Base-by-base conservation (phyloP, 2,113 vertebrate species). In the Zonotrichia leucophrys region DNA sequence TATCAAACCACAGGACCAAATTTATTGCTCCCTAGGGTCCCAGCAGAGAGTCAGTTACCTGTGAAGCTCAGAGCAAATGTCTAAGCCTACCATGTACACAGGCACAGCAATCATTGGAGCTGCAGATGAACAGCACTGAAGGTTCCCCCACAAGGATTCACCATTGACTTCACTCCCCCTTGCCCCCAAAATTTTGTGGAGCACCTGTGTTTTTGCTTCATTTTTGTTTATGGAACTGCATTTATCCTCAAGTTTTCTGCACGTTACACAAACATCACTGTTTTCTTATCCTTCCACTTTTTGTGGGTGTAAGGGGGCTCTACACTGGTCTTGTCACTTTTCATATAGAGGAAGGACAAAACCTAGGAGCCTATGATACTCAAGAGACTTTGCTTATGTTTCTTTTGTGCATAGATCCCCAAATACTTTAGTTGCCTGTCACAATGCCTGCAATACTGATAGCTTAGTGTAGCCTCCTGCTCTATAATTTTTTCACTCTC, bases 261-360 rank as follows among this genome's bases (percentile, higher is more conserved):
- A 31, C 0, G 0, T 30, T 37, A n/a, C 22, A 41, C 2, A 60
- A 37, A 56, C 73, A 9, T 52, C 21, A 42, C 5, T 27, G 8
- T 62, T 78, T 92, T 69, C 20, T 76, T 24, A 31, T 81, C 9
- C 11, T 78, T 72, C 10, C 9, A 7, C 12, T 4, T 69, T 87
- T 69, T 56, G 33, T 19, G 23, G 10, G 7, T 69, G 11, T 41
- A 53, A 89, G 10, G 10, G 49, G 17, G 14, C 20, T n/a, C 46
- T 49, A 33, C 12, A 16, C 4, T 20, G 33, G 3, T 76, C 24
- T 50, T 84, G 35, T 56, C 75, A 49, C 14, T 41, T 82, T 12
- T 60, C 37, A 27, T 19, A 16, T 5, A 30, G 37, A 76, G 18
- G 28, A 86, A 87, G 14, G 15, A 72, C 41, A 94, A 78, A 64